A percentile compares a stretch with the other conserved stretches of the same genome.
Conservation (phyloP, 2,797 vertebrate genomes). For the Stomatorhinus walkeri region DNA sequence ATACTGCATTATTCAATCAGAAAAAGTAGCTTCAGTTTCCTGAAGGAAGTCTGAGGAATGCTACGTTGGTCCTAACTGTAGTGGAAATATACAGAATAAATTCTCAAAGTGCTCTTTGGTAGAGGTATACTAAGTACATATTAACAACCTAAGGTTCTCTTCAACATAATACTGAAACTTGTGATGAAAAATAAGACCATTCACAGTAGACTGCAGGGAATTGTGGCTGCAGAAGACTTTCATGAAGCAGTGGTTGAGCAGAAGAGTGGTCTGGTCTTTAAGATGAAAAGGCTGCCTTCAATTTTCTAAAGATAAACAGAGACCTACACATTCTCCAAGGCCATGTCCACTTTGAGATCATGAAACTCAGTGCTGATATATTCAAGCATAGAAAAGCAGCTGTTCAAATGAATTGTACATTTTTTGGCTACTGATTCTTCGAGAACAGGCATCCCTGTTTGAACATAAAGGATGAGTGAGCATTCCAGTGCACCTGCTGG, state of each 20-base stretch:
- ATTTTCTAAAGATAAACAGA: not conserved
- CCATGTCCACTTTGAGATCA: not conserved
- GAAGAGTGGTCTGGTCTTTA: not conserved
- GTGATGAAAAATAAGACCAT: not conserved
- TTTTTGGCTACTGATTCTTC: not conserved
- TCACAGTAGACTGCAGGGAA: not conserved
- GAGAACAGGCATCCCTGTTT: not conserved
- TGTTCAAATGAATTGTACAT: not conserved
- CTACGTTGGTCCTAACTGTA: not conserved
- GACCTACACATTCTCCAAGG: not conserved
- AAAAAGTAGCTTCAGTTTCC: not conserved
- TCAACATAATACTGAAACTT: not conserved
- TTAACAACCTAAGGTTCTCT: not conserved
- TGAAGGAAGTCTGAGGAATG: not conserved
- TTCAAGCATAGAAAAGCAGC: not conserved
- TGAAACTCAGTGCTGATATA: not conserved
- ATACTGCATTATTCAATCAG: not conserved
- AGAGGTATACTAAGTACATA: not conserved
- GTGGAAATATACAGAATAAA: not conserved
- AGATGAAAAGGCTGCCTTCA: not conserved
- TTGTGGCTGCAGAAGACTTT: not conserved
- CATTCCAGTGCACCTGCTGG: not conserved
- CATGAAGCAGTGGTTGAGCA: not conserved
- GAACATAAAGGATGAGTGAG: not conserved
- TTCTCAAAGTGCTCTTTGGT: not conserved